Evolutionary conservation across 2,797 vertebrate genomes (phyloP).

Genomic region (Onychomys leucogaster): DNA sequence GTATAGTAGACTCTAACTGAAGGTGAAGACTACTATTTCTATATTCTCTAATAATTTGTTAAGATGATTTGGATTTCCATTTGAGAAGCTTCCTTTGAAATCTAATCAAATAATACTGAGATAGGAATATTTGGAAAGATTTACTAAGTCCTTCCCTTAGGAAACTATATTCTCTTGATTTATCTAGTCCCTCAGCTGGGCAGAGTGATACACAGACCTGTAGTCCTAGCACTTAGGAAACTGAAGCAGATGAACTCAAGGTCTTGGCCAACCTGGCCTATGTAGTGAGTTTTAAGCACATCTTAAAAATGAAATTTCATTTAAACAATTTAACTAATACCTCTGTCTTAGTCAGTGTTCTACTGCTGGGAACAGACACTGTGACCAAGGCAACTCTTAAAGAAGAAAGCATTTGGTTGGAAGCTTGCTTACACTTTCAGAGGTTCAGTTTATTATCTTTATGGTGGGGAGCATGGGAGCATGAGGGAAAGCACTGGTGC

Average conservation of each 20-base stretch:
- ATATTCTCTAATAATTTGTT: slow-evolving; percentile 7
- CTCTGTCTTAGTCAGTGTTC: background rate
- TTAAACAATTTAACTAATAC: background rate
- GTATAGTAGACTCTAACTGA: background rate
- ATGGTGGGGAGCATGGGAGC: no score
- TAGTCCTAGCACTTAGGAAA: background rate
- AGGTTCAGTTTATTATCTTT: background rate
- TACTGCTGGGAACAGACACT: background rate
- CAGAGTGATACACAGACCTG: background rate
- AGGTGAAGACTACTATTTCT: background rate
- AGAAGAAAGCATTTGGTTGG: background rate
- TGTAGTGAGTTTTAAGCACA: background rate
- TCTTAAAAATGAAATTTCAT: background rate
- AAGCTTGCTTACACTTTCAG: background rate
- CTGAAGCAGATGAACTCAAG: no score
- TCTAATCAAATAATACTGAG: slow-evolving; percentile 31
- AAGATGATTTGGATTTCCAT: slow-evolving; percentile 31
- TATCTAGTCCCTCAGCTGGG: background rate
- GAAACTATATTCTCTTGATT: slow-evolving; percentile 18
- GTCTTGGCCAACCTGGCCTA: background rate
- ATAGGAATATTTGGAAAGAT: background rate
- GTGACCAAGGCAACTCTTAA: background rate
- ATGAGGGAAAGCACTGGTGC: background rate
- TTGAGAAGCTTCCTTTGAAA: slow-evolving; percentile 32
- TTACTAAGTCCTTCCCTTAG: background rate